Evolutionary conservation across 2,113 vertebrate species (phyloP), one percentile per base, ranked within the genome.

Genomic region (Excalfactoria chinensis): DNA sequence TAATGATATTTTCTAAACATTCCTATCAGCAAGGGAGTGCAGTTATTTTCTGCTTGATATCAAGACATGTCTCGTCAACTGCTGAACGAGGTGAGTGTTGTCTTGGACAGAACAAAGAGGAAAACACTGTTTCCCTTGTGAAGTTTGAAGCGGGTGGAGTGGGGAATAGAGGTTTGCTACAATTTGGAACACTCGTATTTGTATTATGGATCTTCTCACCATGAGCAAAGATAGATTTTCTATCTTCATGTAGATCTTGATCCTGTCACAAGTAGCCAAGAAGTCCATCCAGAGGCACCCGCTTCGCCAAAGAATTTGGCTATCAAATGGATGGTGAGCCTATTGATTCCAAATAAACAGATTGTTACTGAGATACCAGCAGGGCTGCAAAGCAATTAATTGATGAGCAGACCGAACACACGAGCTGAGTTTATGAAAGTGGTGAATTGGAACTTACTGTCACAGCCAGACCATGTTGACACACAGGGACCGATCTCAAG

Each of bases 1-100:
- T 90, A 56, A 85, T 35, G 15, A 60, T 96, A n/a, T 89, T 96
- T 95, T 76, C 81, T 76, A 96, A 96, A 90, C 43, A 92, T 51
- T 17, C 28, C 35, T 94, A 74, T 95, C 82, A 87, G 43, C 84
- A 85, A 92, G 78, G 81, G 93, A 93, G 81, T 73, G 76, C 71
- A 76, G 13, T 87, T 94, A 46, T 94, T 92, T 59, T 16, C 16
- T 66, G 79, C 67, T 86, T 67, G 63, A 63, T 87, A 86, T 34
- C 30, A 60, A 89, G 44, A 58, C 11, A 3, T 5, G 18, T n/a
- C 74, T 86, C 51, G 12, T 30, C 74, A 84, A 48, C 44, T 73
- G 46, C 59, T 9, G 81, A 46, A 76, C 66, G 67, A 81, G 35
- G 53, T 40, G 43, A 35, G 48, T 44, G 66, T n/a, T 59, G 6